Base-by-base conservation (phyloP, 2,113 vertebrate genomes). In the Phocoena sinus region DNA sequence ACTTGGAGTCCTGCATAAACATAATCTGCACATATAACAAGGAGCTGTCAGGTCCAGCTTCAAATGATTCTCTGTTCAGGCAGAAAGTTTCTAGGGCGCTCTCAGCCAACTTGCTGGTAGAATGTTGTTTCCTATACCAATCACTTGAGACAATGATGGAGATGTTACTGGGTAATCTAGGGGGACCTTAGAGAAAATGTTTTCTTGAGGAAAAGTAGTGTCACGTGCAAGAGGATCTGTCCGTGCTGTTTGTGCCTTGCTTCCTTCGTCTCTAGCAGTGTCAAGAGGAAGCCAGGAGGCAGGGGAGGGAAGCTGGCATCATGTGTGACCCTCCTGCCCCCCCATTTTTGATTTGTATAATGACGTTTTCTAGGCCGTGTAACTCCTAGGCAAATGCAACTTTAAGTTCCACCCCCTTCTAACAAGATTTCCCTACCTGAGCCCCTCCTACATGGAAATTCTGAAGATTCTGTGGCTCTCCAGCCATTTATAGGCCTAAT, bases 141-240 rank as follows among this genome's bases (percentile, higher is more conserved):
- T 90, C 28, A 77, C 81, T 96, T 91, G 77, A 95, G 60, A 86
- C 33, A 73, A 91, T 77, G 68, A 63, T 62, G 36, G 91, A 67
- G 65, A 91, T 94, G 71, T 95, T 80, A 68, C 79, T 73, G 60
- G 83, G 23, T 94, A 73, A 68, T 85, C 28, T 18, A 91, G 60
- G 71, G 20, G n/a, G 56, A 23, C 18, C 50, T 63, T 58, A 63
- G 71, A 87, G 36, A 91, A 95, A 95, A 58, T 92, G 44, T 90
- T 94, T 86, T n/a, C 67, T 50, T 89, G 44, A 79, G 41, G 85
- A 68, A 94, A 93, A 95, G n/a, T 94, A 58, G 76, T 67, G 70
- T 89, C 65, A 56, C 33, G n/a, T 70, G 13, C 33, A 76, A 81
- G 33, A 58, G 44, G 26, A 20, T 92, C 91, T 94, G 73, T 97